Evolutionary conservation across 2,888 invertebrate species (phyloP), one percentile per base, ranked within the genome.

Genomic region (Biston betularia): DNA sequence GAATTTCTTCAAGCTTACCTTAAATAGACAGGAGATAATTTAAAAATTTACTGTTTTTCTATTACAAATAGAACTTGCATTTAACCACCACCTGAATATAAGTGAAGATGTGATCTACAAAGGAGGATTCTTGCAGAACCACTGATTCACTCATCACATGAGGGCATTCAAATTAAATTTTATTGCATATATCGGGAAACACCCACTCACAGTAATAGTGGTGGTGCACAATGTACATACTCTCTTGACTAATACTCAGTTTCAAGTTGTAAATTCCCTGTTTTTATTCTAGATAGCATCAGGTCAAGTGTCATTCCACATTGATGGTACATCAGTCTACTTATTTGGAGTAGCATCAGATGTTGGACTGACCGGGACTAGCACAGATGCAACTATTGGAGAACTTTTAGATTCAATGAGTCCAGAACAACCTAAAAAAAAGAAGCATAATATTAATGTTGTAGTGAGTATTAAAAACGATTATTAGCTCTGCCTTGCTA

Each of bases 241-340:
- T 38, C 38, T 38, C 6, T 24, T 38, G 38, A 38, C 8, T 38
- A 9, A 38, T 8, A 8, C 9, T 38, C 9, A 38, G 6, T 38
- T 8, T 38, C 9, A 38, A 38, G 38, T 38, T 38, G 8, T 9
- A 38, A 14, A 24, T 24, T 52, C 1, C 6, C 11, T 14, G 11
- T 58, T 64, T 44, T 60, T 53, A 55, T 83, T 80, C 33, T 75
- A 95, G 92, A 94, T 97, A 75, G 96, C 96, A 40, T 95, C 96
- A 65, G 97, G 97, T 1, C 96, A 95, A 83, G 95, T 96, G 42
- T 96, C 96, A 61, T 97, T 97, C 81, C 95, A 95, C 78, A 94
- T 97, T 74, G 90, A 95, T 72, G 94, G 95, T 34, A 95, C 95
- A 46, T 94, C 95, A 68, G 93, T 96, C 2, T 97, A 95, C 81